phyloP scores from a whole-genome alignment of 2,888 invertebrate genomes.

The Sesia apiformis region DNA sequence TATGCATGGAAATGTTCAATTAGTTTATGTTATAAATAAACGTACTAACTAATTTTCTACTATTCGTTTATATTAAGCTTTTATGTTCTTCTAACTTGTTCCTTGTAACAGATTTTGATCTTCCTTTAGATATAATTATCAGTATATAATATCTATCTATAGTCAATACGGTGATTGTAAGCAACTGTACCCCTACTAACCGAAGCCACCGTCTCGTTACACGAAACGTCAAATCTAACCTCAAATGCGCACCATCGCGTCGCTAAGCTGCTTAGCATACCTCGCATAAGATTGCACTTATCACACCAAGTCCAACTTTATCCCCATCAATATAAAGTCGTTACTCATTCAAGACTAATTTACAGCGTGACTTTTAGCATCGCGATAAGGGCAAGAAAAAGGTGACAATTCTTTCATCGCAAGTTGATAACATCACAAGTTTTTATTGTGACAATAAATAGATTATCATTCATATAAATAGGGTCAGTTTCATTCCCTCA shows the following conservation, averaged over 20 bases:
- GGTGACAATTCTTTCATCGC: conserved; percentile 71
- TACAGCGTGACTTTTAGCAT: conserved; percentile 61
- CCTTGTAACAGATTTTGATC: too few species aligned
- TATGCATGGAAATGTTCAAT: too few species aligned
- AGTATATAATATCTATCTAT: too few species aligned
- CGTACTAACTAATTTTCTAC: too few species aligned
- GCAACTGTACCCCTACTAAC: conserved; percentile 10
- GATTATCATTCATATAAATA: conserved; percentile 72
- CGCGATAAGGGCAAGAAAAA: conserved; percentile 51
- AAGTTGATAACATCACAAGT: conserved; percentile 67
- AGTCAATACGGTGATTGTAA: not conserved
- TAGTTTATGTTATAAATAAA: too few species aligned
- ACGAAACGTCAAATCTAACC: conserved; percentile 52
- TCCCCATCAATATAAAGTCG: conserved; percentile 10
- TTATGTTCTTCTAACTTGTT: too few species aligned
- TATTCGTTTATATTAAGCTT: too few species aligned
- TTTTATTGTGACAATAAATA: conserved; percentile 73
- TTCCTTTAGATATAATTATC: too few species aligned
- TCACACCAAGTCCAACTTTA: conserved; percentile 27
- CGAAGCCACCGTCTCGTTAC: conserved; percentile 49
- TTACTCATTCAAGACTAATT: conserved; percentile 6
- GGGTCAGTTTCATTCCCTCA: conserved; percentile 61
- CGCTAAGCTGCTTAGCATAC: conserved; percentile 66
- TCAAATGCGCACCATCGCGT: conserved; percentile 50
- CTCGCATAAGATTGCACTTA: conserved; percentile 20